Evolutionary conservation across 1,140 invertebrate species (phyloP), one percentile per base, ranked within the genome.

Genomic region (Leptinotarsa lineolata): DNA sequence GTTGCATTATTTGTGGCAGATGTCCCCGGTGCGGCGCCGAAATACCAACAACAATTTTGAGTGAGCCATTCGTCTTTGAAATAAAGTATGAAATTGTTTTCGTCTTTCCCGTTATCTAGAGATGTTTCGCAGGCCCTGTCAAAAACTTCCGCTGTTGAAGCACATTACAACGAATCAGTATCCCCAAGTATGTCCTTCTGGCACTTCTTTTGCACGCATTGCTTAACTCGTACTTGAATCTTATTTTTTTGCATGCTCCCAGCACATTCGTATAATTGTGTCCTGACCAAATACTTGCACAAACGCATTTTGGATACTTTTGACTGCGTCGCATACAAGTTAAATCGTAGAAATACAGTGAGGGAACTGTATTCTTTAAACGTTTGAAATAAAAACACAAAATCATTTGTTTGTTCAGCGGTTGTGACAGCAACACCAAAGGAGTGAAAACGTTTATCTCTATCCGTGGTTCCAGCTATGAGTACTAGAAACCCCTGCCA

Each of bases 241-340:
- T 70, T 60, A n/a, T n/a, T 39, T 54, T 70, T 70, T 70, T 11
- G 68, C 68, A 59, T 70, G 68, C 30, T n/a, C 68, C 68, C 68
- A 59, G 54, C 3, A 70, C 69, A 70, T 70, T 70, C 68, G 18
- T 60, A 70, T 60, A 24, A 60, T 60, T 15, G 18, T 39, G 15
- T 20, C 45, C 8, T 21, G n/a, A 16, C 46, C 22, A 24, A 3
- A 60, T 13, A 60, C 44, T 4, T 60, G 4, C 13, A 20, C 39
- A 59, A 70, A 70, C 48, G 54, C 46, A 70, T 60, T 70, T 58
- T 15, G 5, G 45, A 46, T 46, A 46, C 45, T 46, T 46, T 46
- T 13, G 45, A 13, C 45, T 46, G 45, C 68, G 22, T 70, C 46
- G n/a, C 68, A 54, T 15, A 60, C 54, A 16, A 39, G 22, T 20